These are phyloP conservation scores for Scyliorhinus canicula DNA, from an alignment of 2,797 vertebrate genomes.

Conservation along the genomic window DNA sequence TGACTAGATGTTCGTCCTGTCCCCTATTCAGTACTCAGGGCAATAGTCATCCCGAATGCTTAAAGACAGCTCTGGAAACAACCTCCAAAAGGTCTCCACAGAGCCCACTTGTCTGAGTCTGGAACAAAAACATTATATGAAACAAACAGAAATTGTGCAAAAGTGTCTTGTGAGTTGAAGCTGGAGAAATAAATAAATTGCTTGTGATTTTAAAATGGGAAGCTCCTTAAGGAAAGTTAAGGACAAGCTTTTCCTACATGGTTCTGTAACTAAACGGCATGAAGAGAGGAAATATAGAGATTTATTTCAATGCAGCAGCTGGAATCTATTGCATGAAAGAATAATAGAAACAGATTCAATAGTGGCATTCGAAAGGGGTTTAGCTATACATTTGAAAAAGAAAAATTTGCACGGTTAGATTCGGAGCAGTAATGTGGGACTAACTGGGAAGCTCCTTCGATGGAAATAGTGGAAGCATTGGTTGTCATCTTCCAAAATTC, in stretches of 20 bases:
- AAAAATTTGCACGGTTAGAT: no score
- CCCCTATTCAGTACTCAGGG: background rate
- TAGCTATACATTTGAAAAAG: background rate
- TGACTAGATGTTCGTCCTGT: background rate
- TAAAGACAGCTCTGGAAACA: background rate
- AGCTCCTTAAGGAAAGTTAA: background rate
- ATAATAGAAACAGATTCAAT: background rate
- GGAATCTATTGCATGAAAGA: background rate
- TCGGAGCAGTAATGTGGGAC: no score
- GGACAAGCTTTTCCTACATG: background rate
- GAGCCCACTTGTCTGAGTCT: background rate
- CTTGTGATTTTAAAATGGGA: background rate
- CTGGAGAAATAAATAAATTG: background rate
- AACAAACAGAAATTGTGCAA: background rate
- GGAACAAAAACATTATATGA: background rate
- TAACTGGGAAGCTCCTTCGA: no score
- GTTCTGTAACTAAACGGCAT: background rate
- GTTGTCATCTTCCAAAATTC: no score
- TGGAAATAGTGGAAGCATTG: no score
- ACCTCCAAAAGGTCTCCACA: background rate
- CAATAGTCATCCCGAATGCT: background rate
- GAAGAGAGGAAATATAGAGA: background rate
- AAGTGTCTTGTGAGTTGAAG: background rate
- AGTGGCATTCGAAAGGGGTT: background rate
- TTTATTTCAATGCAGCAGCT: background rate